phyloP scores from a whole-genome alignment of 2,113 vertebrate genomes.

The Cricetomys ansorgei region DNA sequence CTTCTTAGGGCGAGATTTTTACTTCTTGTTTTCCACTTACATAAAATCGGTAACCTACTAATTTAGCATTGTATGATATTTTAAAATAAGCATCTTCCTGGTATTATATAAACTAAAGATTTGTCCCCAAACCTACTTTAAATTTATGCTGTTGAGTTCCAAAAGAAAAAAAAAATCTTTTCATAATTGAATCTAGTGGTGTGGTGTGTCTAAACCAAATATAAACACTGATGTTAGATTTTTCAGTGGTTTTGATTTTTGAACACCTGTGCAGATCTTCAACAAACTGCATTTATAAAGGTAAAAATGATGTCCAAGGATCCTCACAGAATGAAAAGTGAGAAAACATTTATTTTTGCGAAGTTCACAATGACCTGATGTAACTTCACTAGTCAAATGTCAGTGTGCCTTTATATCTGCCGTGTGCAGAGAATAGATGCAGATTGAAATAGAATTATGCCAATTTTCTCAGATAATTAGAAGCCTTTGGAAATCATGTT shows the following conservation, averaged over 20 bases:
- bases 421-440: background rate
- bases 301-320: background rate
- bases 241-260: background rate
- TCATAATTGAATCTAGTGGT: background rate
- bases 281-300: slow-evolving; percentile 26
- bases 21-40: background rate
- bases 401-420: background rate
- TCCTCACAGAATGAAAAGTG: background rate
- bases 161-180: background rate
- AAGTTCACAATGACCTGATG: slow-evolving; percentile 63
- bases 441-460: slow-evolving; percentile 34
- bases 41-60: slow-evolving; percentile 15
- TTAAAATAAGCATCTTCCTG: background rate
- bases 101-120: background rate
- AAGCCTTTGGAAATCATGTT: slow-evolving; percentile 23
- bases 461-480: slow-evolving; percentile 62
- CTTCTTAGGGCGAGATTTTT: background rate
- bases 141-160: slow-evolving; percentile 20
- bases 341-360: slow-evolving; percentile 52
- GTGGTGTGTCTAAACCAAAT: background rate
- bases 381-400: slow-evolving; percentile 41
- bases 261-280: background rate
- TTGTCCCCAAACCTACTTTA: background rate
- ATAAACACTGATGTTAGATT: slow-evolving; percentile 26
- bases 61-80: background rate